These are phyloP conservation scores for Tragelaphus scriptus DNA, from an alignment of 2,113 vertebrate genomes.

Conservation along the genomic window DNA sequence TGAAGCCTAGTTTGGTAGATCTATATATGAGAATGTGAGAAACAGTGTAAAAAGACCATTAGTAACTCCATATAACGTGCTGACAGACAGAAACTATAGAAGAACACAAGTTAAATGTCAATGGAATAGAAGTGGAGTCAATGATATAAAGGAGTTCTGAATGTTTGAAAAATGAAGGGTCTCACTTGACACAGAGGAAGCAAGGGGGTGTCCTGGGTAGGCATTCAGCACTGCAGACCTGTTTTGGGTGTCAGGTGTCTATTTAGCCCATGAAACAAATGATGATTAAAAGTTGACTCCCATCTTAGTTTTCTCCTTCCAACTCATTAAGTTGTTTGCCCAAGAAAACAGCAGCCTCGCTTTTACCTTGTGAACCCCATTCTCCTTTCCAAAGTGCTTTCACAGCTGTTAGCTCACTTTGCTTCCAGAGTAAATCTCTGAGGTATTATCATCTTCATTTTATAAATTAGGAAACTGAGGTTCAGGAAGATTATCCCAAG, in stretches of 20 bases:
- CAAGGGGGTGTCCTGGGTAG: not conserved
- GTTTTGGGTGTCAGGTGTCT: not conserved
- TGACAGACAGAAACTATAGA: not conserved
- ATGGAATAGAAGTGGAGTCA: no score
- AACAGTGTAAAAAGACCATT: not conserved
- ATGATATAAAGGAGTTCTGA: not conserved
- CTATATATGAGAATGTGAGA: not conserved
- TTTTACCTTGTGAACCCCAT: not conserved
- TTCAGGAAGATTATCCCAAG: not conserved
- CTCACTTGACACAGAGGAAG: not conserved
- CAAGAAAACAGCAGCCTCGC: not conserved
- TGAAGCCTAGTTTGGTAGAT: not conserved
- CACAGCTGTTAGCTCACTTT: slow-evolving; percentile 30
- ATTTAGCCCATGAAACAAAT: not conserved
- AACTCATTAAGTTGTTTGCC: not conserved
- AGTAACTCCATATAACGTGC: not conserved
- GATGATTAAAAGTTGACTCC: not conserved
- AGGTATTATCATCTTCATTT: slow-evolving; percentile 49
- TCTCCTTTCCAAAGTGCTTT: slow-evolving; percentile 18
- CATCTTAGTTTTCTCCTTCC: not conserved
- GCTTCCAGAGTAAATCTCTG: slow-evolving; percentile 4
- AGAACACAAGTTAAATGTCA: not conserved
- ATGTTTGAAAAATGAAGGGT: not conserved
- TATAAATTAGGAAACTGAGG: slow-evolving; percentile 30
- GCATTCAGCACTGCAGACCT: not conserved